Base-by-base conservation (phyloP, 2,888 invertebrate species). In the Hirtodrosophila confusa region DNA sequence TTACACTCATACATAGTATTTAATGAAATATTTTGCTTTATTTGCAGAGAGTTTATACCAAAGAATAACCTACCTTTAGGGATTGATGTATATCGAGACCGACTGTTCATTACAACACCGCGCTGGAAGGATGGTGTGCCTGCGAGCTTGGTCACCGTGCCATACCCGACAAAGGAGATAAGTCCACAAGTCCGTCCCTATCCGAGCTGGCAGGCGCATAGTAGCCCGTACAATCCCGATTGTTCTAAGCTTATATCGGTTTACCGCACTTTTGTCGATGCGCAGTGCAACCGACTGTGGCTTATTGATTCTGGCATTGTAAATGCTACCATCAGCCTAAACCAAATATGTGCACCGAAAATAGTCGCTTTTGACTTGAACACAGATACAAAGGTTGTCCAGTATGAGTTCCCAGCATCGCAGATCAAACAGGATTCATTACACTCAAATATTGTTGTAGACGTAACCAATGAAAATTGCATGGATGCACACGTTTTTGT, bases 231-330 rank as follows among this genome's bases (percentile, higher is more conserved):
- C 12, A 86, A 83, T 45, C 88, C 90, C 0, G 93, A 94, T 58
- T 96, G 96, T 84, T 92, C 93, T 2, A 94, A 95, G 36, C 90
- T 96, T 36, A 95, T 95, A 0, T 96, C 96, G 1, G 96, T 96
- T 0, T 96, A 96, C 86, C 93, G 97, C 24, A 92, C 96, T 44
- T 93, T 94, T 78, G 94, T 94, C 0, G 97, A 97, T 89, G 92
- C 93, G 0, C 23, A 62, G 2, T 97, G 97, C 75, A 94, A 95
- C 47, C 93, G 96, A 37, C 92, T 97, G 4, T 97, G 96, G 96
- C 93, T 96, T 0, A 91, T 97, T 62, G 96, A 97, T 90, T 95
- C 96, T 0, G 97, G 97, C 0, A 94, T 95, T 86, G 93, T 95
- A 3, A 94, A 96, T 79, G 93, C 94, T 0, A 94, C 94, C 11